A percentile compares a stretch with the other conserved stretches of the same genome.
Evolutionary conservation across 2,888 invertebrate genomes (phyloP).

Genomic region (Erebia epiphron): DNA sequence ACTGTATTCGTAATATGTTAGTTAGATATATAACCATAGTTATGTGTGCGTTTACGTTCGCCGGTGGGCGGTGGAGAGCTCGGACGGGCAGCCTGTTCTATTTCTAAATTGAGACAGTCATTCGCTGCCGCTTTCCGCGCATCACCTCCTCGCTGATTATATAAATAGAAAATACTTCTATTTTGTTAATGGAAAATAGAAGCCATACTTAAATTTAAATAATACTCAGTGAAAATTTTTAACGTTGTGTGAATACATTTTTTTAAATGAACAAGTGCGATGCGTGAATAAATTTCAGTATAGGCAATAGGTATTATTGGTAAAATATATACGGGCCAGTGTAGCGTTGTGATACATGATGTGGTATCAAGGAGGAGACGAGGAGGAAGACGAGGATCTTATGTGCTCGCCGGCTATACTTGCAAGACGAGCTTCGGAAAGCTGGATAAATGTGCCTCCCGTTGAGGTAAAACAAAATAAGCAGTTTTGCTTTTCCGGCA

Average conservation of each 20-base stretch:
- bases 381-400: constrained; percentile 93
- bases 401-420: constrained; percentile 94
- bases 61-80: constrained; percentile 41
- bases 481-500: not conserved
- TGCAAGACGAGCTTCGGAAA: constrained; percentile 93
- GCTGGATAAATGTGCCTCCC: constrained; percentile 95
- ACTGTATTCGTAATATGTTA: constrained; percentile 13
- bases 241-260: not conserved
- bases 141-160: constrained; percentile 72
- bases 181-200: constrained; percentile 16
- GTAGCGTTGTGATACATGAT: constrained; percentile 64
- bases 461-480: constrained; percentile 86
- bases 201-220: not conserved
- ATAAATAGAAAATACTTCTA: constrained; percentile 43
- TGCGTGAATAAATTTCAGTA: constrained; percentile 2
- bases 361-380: constrained; percentile 91
- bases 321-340: constrained; percentile 7
- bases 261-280: not conserved
- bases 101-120: constrained; percentile 82
- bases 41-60: constrained; percentile 37
- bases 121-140: constrained; percentile 76
- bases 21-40: constrained; percentile 21
- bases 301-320: not conserved
- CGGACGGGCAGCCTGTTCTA: constrained; percentile 71
- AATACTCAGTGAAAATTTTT: not conserved